These are phyloP conservation scores for Nothoprocta pentlandii DNA, from an alignment of 2,113 vertebrate species.

Conservation along the genomic window DNA sequence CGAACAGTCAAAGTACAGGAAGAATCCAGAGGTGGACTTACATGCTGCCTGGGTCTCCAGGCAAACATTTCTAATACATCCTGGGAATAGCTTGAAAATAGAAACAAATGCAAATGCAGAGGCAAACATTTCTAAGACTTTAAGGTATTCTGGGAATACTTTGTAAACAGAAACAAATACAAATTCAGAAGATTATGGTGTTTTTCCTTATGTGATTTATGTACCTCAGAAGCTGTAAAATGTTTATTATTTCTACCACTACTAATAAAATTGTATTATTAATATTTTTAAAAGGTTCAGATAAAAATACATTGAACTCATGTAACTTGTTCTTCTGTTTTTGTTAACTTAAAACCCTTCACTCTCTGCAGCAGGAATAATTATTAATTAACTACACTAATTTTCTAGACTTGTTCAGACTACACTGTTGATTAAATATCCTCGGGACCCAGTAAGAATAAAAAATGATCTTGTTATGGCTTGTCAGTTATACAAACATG, in stretches of 20 bases:
- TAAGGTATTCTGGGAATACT: background rate
- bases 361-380: slow-evolving; percentile 3
- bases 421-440: slow-evolving; percentile 28
- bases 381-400: slow-evolving; percentile 29
- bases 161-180: background rate
- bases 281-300: background rate
- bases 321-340: background rate
- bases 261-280: background rate
- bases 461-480: background rate
- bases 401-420: slow-evolving; percentile 58
- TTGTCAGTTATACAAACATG: slow-evolving; percentile 22
- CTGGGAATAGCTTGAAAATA: background rate
- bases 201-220: background rate
- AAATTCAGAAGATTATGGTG: background rate
- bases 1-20: background rate
- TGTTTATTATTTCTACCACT: background rate
- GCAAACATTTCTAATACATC: background rate
- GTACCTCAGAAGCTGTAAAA: background rate
- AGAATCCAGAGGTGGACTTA: background rate
- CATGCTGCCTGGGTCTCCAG: background rate
- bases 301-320: background rate
- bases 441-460: slow-evolving; percentile 17
- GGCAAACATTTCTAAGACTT: background rate
- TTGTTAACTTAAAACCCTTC: background rate
- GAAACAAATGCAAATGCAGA: background rate